A percentile compares a stretch with the other conserved stretches of the same genome.
These are phyloP conservation scores for Hydriomena furcata DNA, from an alignment of 2,888 invertebrate genomes.

Conservation along the genomic window DNA sequence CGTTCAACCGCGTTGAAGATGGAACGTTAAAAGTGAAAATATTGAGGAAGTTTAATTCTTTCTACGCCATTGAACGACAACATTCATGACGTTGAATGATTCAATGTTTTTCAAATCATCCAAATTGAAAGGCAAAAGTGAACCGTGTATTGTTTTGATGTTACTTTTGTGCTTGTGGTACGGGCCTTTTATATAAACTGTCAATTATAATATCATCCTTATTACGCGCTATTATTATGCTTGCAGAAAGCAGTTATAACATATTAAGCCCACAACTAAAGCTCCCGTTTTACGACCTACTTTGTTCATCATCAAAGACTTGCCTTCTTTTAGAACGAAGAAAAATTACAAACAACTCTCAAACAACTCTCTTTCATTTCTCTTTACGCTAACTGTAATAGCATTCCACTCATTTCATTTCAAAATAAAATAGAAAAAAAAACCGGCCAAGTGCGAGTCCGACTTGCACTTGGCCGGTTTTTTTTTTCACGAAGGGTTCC, in stretches of 20 bases:
- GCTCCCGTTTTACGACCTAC: constrained; percentile 24
- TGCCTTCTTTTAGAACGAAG: constrained; percentile 29
- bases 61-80: too few relatives aligned
- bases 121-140: too few relatives aligned
- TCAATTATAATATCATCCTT: constrained; percentile 16
- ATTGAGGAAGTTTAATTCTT: too few relatives aligned
- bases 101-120: too few relatives aligned
- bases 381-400: constrained; percentile 40
- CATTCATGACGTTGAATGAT: too few relatives aligned
- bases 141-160: too few relatives aligned
- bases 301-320: constrained; percentile 29
- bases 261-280: constrained; percentile 30
- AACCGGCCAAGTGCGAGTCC: too few relatives aligned
- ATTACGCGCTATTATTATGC: constrained; percentile 3
- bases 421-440: constrained; percentile 38
- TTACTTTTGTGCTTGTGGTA: too few relatives aligned
- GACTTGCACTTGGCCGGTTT: too few relatives aligned
- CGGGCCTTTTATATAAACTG: background rate
- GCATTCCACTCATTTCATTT: constrained; percentile 47
- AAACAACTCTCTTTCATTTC: constrained; percentile 30
- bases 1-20: too few relatives aligned
- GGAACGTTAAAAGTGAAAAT: too few relatives aligned
- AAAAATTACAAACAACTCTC: constrained; percentile 33
- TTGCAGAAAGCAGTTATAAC: constrained; percentile 30
- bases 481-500: too few relatives aligned